phyloP scores from a whole-genome alignment of 2,888 invertebrate species.

The Caenorhabditis macrosperma region DNA sequence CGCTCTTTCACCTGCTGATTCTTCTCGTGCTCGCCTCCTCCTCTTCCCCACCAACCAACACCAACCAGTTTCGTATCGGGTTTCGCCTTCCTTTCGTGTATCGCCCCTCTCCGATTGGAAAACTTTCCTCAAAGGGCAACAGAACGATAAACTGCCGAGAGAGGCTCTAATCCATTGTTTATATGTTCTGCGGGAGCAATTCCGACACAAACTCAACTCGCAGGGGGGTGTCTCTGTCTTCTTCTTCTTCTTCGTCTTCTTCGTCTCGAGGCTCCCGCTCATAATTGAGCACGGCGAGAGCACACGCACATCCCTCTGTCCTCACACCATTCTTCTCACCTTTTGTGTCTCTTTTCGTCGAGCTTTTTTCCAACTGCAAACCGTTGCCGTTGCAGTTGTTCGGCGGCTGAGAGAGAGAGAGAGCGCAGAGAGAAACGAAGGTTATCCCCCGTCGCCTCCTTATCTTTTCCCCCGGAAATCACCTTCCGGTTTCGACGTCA shows the following conservation, averaged over 20 bases:
- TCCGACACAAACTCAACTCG: conserved; percentile 35
- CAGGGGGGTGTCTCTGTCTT: background rate
- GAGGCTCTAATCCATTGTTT: conserved; percentile 45
- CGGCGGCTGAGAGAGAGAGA: background rate
- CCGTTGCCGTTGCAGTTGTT: conserved; percentile 27
- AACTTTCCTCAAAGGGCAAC: background rate
- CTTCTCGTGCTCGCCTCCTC: background rate
- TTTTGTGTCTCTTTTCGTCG: conserved; percentile 27
- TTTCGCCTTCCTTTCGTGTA: background rate
- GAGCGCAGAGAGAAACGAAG: too few relatives aligned
- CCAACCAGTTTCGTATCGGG: conserved; percentile 8
- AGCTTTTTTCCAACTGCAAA: background rate
- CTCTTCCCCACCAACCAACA: background rate
- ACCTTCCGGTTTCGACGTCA: background rate
- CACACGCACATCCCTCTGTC: conserved; percentile 7
- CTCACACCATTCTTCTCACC: conserved; percentile 24
- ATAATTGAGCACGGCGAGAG: conserved; percentile 30
- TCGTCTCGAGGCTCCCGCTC: conserved; percentile 29
- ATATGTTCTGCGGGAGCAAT: conserved; percentile 12
- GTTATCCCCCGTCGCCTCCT: background rate
- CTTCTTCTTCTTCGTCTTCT: conserved; percentile 8
- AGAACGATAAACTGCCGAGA: background rate
- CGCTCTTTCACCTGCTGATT: conserved; percentile 5
- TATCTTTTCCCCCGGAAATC: background rate
- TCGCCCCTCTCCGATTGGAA: background rate